A percentile compares a stretch with the other conserved stretches of the same genome.
phyloP scores from a whole-genome alignment of 2,888 invertebrate species.

The Crocallis elinguaria region DNA sequence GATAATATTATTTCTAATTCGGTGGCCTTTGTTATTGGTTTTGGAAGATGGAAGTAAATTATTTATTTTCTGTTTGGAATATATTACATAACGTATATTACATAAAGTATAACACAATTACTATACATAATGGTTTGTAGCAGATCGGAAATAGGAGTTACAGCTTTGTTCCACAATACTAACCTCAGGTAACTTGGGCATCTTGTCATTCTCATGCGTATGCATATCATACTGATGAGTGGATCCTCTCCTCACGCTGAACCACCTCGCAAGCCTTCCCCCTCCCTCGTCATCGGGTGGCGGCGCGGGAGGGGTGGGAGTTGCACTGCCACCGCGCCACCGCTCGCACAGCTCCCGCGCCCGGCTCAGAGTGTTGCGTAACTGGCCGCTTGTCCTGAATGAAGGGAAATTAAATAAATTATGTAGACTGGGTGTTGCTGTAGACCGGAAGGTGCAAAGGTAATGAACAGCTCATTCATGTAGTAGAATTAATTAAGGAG shows the following conservation, averaged over 20 bases:
- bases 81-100: no score
- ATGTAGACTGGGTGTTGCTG: constrained; percentile 11
- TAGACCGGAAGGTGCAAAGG: constrained; percentile 20
- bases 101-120: no score
- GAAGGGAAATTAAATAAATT: constrained; percentile 27
- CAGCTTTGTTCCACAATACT: no score
- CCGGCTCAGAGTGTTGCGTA: constrained; percentile 92
- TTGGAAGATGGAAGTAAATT: no score
- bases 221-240: constrained; percentile 92
- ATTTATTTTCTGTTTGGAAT: no score
- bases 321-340: constrained; percentile 85
- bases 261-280: constrained; percentile 93
- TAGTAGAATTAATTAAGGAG: neutral
- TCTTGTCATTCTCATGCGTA: constrained; percentile 83
- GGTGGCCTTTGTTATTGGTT: no score
- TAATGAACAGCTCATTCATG: constrained; percentile 9
- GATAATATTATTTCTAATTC: no score
- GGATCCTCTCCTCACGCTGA: constrained; percentile 93
- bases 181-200: constrained; percentile 94
- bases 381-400: constrained; percentile 89
- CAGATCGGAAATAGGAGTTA: no score
- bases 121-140: no score
- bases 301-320: constrained; percentile 70
- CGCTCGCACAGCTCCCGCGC: constrained; percentile 93
- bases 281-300: constrained; percentile 86